A percentile compares a stretch with the other conserved stretches of the same genome.
Conservation (phyloP, 2,888 invertebrate genomes). For the Parnassius apollo region DNA sequence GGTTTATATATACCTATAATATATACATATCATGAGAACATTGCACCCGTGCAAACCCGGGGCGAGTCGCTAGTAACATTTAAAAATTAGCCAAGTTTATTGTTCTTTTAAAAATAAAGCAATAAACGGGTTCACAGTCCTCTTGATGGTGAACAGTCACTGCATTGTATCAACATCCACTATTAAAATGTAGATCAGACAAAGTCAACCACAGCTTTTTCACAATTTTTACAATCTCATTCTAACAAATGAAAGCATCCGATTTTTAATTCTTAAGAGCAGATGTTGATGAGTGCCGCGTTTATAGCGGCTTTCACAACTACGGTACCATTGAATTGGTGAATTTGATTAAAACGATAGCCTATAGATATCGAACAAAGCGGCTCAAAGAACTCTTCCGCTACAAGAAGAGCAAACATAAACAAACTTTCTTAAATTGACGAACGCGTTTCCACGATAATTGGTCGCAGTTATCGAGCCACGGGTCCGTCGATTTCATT, state of each 20-base stretch:
- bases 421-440: conserved; percentile 16
- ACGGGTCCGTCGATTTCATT: conserved; percentile 12
- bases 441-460: conserved; percentile 9
- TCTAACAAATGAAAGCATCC: background rate
- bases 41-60: too few relatives aligned
- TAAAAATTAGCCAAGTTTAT: too few relatives aligned
- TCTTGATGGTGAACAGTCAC: too few relatives aligned
- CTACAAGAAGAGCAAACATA: conserved; percentile 12
- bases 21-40: too few relatives aligned
- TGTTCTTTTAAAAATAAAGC: too few relatives aligned
- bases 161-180: too few relatives aligned
- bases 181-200: too few relatives aligned
- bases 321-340: conserved; percentile 17
- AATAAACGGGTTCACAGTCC: too few relatives aligned
- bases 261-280: conserved; percentile 1
- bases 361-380: conserved; percentile 8
- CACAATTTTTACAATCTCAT: conserved; percentile 4
- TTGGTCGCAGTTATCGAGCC: conserved; percentile 14
- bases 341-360: conserved; percentile 22
- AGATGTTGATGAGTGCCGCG: conserved; percentile 6
- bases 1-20: too few relatives aligned
- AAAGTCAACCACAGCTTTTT: too few relatives aligned
- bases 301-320: conserved; percentile 10
- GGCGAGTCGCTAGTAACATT: too few relatives aligned
- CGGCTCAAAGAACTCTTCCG: background rate